Percentiles rank a stretch among this genome's conserved stretches.
These are phyloP conservation scores for Pipa parva DNA, from an alignment of 2,113 vertebrate genomes.

Conservation along the genomic window DNA sequence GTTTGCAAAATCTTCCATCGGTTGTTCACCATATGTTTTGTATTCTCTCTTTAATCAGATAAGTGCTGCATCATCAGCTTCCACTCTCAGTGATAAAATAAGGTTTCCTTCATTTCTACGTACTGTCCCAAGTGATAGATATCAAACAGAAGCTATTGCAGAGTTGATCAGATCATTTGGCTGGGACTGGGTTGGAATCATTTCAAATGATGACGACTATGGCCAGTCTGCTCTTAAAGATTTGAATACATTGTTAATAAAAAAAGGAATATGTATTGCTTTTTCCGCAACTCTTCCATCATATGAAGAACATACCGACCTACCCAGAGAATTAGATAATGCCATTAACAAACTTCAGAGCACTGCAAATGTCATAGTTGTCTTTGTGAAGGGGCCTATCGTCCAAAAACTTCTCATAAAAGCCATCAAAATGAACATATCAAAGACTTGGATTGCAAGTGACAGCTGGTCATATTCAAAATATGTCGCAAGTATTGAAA, in stretches of 20 bases:
- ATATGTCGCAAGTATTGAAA: slow-evolving; percentile 46
- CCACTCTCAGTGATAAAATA: slow-evolving; percentile 22
- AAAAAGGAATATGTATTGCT: slow-evolving; percentile 49
- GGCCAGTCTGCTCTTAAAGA: slow-evolving; percentile 49
- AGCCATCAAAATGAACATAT: slow-evolving; percentile 50
- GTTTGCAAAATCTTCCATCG: no score
- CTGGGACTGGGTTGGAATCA: slow-evolving; percentile 26
- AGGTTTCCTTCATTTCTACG: slow-evolving; percentile 29
- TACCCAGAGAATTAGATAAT: slow-evolving; percentile 15
- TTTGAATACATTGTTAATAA: slow-evolving; percentile 48
- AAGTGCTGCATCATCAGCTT: slow-evolving; percentile 19
- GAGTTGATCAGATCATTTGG: slow-evolving; percentile 14
- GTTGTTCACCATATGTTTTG: no score
- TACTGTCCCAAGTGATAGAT: slow-evolving; percentile 22
- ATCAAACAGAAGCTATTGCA: slow-evolving; percentile 17
- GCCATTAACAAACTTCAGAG: slow-evolving; percentile 44
- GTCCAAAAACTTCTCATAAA: slow-evolving; percentile 53
- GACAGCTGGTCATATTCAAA: slow-evolving; percentile 55
- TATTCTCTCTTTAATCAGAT: not conserved
- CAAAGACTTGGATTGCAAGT: slow-evolving; percentile 59
- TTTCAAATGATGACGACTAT: slow-evolving; percentile 27
- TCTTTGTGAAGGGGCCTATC: slow-evolving; percentile 52
- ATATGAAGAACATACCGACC: slow-evolving; percentile 35
- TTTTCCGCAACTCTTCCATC: slow-evolving; percentile 51
- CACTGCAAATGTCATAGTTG: slow-evolving; percentile 53